Conservation (phyloP, 2,888 invertebrate genomes). For the Sarcophaga caerulescens region DNA sequence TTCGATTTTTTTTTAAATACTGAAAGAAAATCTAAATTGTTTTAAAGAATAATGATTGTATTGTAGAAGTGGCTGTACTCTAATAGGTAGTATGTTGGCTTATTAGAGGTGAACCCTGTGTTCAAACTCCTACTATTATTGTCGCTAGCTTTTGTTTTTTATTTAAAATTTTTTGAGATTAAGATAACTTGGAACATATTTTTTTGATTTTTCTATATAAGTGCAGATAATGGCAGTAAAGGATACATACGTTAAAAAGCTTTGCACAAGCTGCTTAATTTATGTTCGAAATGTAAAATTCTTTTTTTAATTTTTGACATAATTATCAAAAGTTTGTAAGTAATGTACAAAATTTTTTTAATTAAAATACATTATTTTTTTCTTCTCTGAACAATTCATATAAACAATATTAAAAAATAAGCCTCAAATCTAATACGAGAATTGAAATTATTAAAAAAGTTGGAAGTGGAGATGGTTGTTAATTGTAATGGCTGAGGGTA, state of each 20-base stretch:
- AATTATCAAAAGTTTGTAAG: neutral
- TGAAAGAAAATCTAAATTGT: too few species aligned
- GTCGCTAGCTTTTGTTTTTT: too few species aligned
- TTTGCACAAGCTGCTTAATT: neutral
- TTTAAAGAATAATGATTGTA: too few species aligned
- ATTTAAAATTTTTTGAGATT: too few species aligned
- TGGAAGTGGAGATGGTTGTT: conserved; percentile 17
- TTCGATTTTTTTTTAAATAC: too few species aligned
- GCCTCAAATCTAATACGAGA: conserved; percentile 66
- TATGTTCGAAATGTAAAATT: neutral
- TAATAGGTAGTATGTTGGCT: too few species aligned
- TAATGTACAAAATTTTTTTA: conserved; percentile 20
- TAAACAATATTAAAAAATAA: conserved; percentile 34
- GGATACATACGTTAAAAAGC: neutral
- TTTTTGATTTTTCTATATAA: neutral
- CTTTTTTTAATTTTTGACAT: neutral
- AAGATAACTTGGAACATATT: too few species aligned
- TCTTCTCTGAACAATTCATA: neutral
- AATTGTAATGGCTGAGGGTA: neutral
- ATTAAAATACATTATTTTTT: conserved; percentile 53
- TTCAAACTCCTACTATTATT: too few species aligned
- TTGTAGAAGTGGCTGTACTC: too few species aligned
- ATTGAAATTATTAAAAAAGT: conserved; percentile 66
- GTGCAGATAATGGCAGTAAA: neutral
- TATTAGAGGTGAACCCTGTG: too few species aligned